Evolutionary conservation across 2,888 invertebrate genomes (phyloP).

Genomic region (Aleiodes testaceus): DNA sequence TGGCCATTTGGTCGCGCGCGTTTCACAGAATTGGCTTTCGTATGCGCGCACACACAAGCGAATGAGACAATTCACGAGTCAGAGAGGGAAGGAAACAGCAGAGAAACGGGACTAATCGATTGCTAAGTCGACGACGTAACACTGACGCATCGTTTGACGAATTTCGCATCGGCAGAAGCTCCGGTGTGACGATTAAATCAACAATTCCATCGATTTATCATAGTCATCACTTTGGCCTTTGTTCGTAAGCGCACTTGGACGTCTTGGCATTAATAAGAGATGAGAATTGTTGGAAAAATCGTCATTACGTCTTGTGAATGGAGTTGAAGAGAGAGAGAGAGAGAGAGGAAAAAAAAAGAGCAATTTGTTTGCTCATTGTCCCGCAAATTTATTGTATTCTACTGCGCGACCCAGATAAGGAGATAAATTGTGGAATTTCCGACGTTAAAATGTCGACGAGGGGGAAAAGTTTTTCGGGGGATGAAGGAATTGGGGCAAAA

Average conservation of each 20-base stretch:
- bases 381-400: constrained; percentile 33
- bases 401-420: constrained; percentile 32
- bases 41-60: constrained; percentile 17
- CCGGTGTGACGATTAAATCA: constrained; percentile 51
- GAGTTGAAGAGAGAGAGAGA: not conserved
- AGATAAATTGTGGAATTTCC: constrained; percentile 38
- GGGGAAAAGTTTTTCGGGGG: not conserved
- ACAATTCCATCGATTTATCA: constrained; percentile 47
- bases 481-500: not conserved
- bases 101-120: constrained; percentile 53
- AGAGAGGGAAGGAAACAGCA: not conserved
- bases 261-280: constrained; percentile 20
- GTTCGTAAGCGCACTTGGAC: constrained; percentile 41
- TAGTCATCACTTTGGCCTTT: constrained; percentile 48
- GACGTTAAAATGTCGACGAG: constrained; percentile 16
- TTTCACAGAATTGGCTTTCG: constrained; percentile 6
- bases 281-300: not conserved
- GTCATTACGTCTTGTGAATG: not conserved
- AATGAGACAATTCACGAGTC: constrained; percentile 4
- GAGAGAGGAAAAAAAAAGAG: constrained; percentile 6
- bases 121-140: constrained; percentile 52
- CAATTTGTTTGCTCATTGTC: constrained; percentile 42
- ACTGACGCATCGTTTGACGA: constrained; percentile 40
- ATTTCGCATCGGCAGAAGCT: constrained; percentile 31
- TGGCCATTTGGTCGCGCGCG: constrained; percentile 26